Evolutionary conservation across 2,888 invertebrate species (phyloP), one percentile per base, ranked within the genome.

Genomic region (Heliconius ethilla): DNA sequence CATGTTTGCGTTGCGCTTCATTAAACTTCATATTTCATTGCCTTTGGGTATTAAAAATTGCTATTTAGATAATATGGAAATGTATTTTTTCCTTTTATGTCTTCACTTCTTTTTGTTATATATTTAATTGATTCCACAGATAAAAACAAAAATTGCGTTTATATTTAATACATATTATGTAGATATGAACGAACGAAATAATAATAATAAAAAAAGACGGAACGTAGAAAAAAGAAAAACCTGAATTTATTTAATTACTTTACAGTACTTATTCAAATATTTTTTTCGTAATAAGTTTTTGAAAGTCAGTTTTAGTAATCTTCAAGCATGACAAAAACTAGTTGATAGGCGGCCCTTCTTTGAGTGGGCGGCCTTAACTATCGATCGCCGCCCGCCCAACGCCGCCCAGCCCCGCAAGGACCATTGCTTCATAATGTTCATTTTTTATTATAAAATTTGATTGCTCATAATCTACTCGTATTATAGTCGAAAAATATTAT

Each of bases 371-470:
- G 85, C 77, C 82, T 82, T 83, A 82, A 73, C 33, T 89, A 91
- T 92, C 89, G 92, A 92, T 90, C 87, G 84, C 83, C 85, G 88
- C 89, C 91, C 90, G 89, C 90, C 91, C 89, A 83, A 80, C 81
- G 85, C 87, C 89, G 89, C 89, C 91, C 90, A 86, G 82, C 84
- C 87, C 86, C 66, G 33, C 75, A 86, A 84, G 84, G 84, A 87
- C 82, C 86, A 84, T 84, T 83, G 81, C 55, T 70, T 84, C 86
- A 86, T 88, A 86, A 86, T 88, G 88, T 89, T 86, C 88, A 87
- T 86, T 85, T 87, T 85, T 86, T 83, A 85, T 90, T 89, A 91
- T 92, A 91, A 92, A 92, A 90, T 87, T 87, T 90, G 92, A 91
- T 92, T 91, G 85, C 88, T 88, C 59, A 73, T 67, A 76, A 67